Evolutionary conservation across 2,888 invertebrate species (phyloP), one percentile per base, ranked within the genome.

Genomic region (Drosophila subsilvestris): DNA sequence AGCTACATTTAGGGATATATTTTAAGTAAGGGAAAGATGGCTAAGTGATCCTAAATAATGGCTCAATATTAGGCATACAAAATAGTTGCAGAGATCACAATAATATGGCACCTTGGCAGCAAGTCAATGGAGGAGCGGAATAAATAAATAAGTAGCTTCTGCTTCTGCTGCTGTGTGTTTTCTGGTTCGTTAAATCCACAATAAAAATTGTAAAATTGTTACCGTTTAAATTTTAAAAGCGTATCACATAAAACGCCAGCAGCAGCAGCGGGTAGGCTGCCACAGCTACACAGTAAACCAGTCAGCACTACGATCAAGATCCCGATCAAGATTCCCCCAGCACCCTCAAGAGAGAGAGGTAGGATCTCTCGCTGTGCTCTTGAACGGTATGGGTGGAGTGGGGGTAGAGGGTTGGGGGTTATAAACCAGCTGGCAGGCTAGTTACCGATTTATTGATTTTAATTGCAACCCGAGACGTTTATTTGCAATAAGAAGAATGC

Each of bases 391-490:
- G 14, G 14, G 6, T 5, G 22, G 14, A 14, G 32, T 2, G 32
- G 32, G 12, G n/a, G 37, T 20, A 20, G 20, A 2, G 3, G 25
- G 0, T 6, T n/a, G n/a, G 25, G 1, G 86, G 83, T 78, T 83
- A 83, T 84, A 88, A 88, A 84, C 83, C 88, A 86, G 89, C 85
- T 86, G 80, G 82, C 85, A 81, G 85, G 85, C 89, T 75, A 79
- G 85, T 83, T 87, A 74, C 82, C 86, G 80, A 86, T 87, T 86
- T 86, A 86, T 86, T 88, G 86, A 86, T 89, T 90, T 90, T 90
- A 90, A 90, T 90, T 90, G 90, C 90, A 90, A 90, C 75, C 80
- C 80, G 89, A 90, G 90, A 89, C 84, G 83, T 90, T 90, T 90
- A 89, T 90, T 83, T 80, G 89, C 83, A 75, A 75, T 76, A 80